Evolutionary conservation across 2,888 invertebrate genomes (phyloP), one percentile per base, ranked within the genome.

Genomic region (Aleiodes leptofemur): DNA sequence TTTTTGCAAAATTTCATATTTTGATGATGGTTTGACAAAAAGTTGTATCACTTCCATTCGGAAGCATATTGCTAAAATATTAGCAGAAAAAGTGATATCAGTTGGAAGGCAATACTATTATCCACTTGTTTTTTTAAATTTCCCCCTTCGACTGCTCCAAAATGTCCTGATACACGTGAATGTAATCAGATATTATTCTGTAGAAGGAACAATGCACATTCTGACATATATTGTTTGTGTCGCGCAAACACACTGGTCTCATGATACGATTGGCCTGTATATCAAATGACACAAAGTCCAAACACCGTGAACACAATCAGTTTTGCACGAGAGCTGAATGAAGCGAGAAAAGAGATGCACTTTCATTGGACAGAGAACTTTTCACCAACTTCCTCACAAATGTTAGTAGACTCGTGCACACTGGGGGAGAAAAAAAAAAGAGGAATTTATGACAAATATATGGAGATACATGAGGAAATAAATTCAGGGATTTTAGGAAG

Each of bases 271-370:
- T 48, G 48, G 64, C 9, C 9, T 23, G 11, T 64, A 13, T 64
- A 64, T 64, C 64, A 43, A 64, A 34, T 64, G 23, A 48, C 64
- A 64, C 64, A 64, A 64, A 64, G 64, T 64, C 64, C 43, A 43
- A 23, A 23, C 14, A 64, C 43, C 48, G 48, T 14, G 38, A 64
- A 23, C 43, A 48, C 43, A 64, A 43, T 64, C 43, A 64, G 43
- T 16, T 64, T 7, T 14, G 8, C 9, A 9, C 8, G 4, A 34
- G 43, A 43, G 43, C 43, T 43, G 8, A 34, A 34, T 43, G 11
- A 11, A 43, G 43, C 7, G 43, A 43, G 43, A 43, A 11, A 43
- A 11, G 3, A 8, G 38, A 9, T 6, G 34, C 34, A 6, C 34
- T 34, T 34, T 34, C 34, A 34, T 34, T 6, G 5, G 5, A 34